Conservation (phyloP, 2,888 invertebrate species). For the Diaprepes abbreviatus region DNA sequence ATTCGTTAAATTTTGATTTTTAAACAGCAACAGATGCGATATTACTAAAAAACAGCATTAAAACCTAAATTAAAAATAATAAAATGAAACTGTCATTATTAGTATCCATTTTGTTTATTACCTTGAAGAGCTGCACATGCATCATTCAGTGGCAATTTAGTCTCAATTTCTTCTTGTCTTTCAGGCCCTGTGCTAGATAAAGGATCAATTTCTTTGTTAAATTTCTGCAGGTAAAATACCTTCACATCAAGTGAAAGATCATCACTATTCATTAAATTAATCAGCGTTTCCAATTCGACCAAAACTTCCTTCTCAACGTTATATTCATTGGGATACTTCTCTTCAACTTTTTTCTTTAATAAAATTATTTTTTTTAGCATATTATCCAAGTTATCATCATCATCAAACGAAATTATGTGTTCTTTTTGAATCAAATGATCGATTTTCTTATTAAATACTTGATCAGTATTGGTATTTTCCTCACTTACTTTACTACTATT, state of each 20-base stretch:
- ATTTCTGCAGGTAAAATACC: not conserved
- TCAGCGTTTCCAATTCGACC: conserved; percentile 11
- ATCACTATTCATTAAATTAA: not conserved
- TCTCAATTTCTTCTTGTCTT: not conserved
- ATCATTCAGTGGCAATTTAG: too few species aligned
- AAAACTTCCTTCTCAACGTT: not conserved
- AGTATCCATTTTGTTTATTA: too few species aligned
- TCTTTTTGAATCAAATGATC: not conserved
- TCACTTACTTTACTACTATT: not conserved
- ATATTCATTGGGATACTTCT: not conserved
- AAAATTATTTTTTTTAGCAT: not conserved
- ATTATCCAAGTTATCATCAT: not conserved
- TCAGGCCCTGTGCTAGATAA: not conserved
- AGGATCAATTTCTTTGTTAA: not conserved
- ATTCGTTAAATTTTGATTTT: too few species aligned
- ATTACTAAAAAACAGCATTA: too few species aligned
- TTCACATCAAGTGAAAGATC: not conserved
- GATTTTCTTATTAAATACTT: not conserved
- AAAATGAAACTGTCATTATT: too few species aligned
- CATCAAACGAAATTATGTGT: not conserved
- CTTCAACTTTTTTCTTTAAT: not conserved
- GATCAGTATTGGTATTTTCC: not conserved
- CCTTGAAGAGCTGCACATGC: too few species aligned
- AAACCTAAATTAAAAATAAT: too few species aligned
- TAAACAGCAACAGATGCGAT: too few species aligned